Evolutionary conservation across 2,888 invertebrate species (phyloP).

Genomic region (Horisme vitalbata): DNA sequence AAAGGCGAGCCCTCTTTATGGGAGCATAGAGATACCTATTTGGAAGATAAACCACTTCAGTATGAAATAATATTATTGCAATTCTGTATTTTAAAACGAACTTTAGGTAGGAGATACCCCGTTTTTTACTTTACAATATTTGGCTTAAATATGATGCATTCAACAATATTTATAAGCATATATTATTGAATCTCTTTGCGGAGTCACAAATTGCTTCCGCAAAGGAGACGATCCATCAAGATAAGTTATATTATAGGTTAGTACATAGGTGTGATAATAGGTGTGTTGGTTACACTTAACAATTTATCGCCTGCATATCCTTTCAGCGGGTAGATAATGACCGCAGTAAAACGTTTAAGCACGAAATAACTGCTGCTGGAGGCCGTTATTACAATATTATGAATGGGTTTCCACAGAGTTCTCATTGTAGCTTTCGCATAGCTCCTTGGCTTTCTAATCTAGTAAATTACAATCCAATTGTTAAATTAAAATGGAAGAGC

Average conservation of each 20-base stretch:
- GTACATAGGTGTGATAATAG: constrained; percentile 32
- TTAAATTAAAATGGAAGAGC: constrained; percentile 18
- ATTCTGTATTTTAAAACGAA: too few species aligned
- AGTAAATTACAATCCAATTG: constrained; percentile 25
- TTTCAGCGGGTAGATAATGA: constrained; percentile 82
- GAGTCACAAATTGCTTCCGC: constrained; percentile 49
- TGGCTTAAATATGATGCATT: too few species aligned
- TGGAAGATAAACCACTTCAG: constrained; percentile 50
- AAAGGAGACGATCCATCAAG: constrained; percentile 49
- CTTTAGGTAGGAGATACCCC: too few species aligned
- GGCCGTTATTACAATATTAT: constrained; percentile 82
- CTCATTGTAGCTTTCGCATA: constrained; percentile 23
- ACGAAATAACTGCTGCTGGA: constrained; percentile 80
- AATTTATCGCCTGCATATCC: constrained; percentile 82
- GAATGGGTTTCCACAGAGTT: constrained; percentile 69
- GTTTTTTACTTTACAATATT: too few species aligned
- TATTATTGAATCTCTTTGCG: constrained; percentile 18
- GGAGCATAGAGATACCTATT: constrained; percentile 74
- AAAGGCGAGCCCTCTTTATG: constrained; percentile 79
- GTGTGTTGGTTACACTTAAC: constrained; percentile 64
- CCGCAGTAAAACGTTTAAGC: constrained; percentile 83
- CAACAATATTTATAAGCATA: too few species aligned
- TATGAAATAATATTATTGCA: constrained; percentile 29
- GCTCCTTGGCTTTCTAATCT: constrained; percentile 23
- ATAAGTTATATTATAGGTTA: constrained; percentile 51